Base-by-base conservation (phyloP, 2,113 vertebrate genomes). In the Planiliza haematocheilus region DNA sequence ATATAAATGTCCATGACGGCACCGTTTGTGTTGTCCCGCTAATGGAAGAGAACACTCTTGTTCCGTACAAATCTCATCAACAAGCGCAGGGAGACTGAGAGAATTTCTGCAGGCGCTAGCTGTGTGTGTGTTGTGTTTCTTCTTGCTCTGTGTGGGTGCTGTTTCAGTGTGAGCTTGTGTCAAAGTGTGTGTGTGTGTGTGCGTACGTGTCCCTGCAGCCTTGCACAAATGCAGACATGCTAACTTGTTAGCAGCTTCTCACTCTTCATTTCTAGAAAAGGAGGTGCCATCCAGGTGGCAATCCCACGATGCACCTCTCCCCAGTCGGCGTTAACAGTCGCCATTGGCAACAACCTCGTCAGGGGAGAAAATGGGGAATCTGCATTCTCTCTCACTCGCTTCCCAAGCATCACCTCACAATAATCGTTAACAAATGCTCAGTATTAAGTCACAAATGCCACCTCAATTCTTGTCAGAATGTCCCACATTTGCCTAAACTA, bases 241-340 rank as follows among this genome's bases (percentile, higher is more conserved):
- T 90, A 90, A 74, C 87, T 91, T 74, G 86, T 92, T 92, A 91
- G 82, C 89, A n/a, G 63, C 76, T 92, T 92, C 85, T 81, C 91
- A 90, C 91, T 89, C 85, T 61, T 76, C 14, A 48, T 57, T 77
- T 82, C 85, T 85, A 90, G 75, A 85, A 87, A 82, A 85, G 77
- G 70, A 86, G 79, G 85, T 80, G 88, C 62, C 61, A 88, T 85
- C 82, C 85, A 89, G 91, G 91, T 90, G 89, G 86, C 78, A 88
- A 69, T 82, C 82, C 80, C 85, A 90, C 58, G 58, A 88, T 84
- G 80, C 85, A 87, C 85, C 77, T 86, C 77, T 88, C 80, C 70
- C 67, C 69, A 65, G 67, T 77, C 30, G 51, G 55, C 61, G 74
- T 81, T 80, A 83, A 77, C 16, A 56, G 81, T 86, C 58, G 55